phyloP scores from a whole-genome alignment of 2,113 vertebrate genomes.

The Hippoglossus stenolepis region DNA sequence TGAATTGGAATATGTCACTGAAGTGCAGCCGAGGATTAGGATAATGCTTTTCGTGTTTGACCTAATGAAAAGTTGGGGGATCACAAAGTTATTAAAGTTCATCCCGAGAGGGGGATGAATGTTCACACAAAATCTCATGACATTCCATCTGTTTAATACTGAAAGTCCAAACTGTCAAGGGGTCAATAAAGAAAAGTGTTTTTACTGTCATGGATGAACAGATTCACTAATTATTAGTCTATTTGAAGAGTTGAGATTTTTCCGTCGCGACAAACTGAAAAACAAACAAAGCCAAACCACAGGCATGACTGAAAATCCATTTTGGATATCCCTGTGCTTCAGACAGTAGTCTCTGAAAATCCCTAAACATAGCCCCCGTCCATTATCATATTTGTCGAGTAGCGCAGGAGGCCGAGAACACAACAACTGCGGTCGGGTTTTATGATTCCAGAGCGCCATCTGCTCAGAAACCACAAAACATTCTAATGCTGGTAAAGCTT shows the following conservation, averaged over 20 bases:
- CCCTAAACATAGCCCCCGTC: conserved; percentile 52
- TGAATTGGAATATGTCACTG: no score
- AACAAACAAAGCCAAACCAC: neutral
- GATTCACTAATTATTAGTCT: neutral
- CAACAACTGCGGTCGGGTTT: conserved; percentile 54
- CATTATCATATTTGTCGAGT: conserved; percentile 63
- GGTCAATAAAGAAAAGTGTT: neutral
- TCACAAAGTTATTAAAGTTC: no score
- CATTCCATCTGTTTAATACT: no score
- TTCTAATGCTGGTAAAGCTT: conserved; percentile 64
- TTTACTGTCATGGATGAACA: neutral
- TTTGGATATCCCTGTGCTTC: conserved; percentile 17
- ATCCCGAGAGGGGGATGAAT: neutral
- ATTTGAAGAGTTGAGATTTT: neutral
- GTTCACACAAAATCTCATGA: neutral
- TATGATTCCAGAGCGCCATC: conserved; percentile 62
- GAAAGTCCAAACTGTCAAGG: neutral
- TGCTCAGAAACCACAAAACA: conserved; percentile 59
- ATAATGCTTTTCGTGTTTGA: no score
- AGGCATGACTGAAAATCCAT: conserved; percentile 2
- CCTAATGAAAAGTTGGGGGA: no score
- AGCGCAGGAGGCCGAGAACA: conserved; percentile 45
- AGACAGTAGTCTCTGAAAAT: conserved; percentile 34
- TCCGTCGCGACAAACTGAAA: neutral
- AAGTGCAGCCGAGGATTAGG: no score